Evolutionary conservation across 2,113 vertebrate species (phyloP).

Genomic region (Camelus dromedarius): DNA sequence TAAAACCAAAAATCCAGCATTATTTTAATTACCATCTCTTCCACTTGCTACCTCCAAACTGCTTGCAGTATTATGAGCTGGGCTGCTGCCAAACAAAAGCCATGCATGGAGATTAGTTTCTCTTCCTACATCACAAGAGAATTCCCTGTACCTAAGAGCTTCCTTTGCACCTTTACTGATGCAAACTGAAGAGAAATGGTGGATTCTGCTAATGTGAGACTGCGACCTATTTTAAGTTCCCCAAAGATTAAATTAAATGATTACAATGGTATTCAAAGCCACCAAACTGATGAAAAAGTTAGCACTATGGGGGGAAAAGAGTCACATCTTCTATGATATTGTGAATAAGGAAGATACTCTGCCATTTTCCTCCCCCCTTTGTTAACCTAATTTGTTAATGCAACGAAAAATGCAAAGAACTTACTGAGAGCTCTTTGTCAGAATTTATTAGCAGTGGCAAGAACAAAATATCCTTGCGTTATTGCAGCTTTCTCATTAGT

Average conservation of each 20-base stretch:
- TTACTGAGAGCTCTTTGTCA: not conserved
- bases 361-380: not conserved
- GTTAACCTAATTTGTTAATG: conserved; percentile 20
- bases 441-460: not conserved
- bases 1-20: conserved; percentile 31
- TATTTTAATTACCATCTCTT: conserved; percentile 51
- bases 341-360: not conserved
- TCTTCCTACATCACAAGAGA: not conserved
- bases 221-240: not conserved
- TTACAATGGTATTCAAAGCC: not conserved
- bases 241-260: conserved; percentile 25
- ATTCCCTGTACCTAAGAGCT: not conserved
- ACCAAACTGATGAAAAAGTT: not conserved
- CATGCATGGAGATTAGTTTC: not conserved
- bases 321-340: not conserved
- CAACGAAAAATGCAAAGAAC: not conserved
- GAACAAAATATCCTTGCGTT: not conserved
- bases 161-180: not conserved
- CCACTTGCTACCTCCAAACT: conserved; percentile 19
- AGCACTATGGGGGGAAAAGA: not conserved
- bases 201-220: not conserved
- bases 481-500: not conserved
- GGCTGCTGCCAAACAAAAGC: not conserved
- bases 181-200: not conserved
- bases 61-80: not conserved